Base-by-base conservation (phyloP, 2,888 invertebrate species). In the Dorcus parallelipipedus region DNA sequence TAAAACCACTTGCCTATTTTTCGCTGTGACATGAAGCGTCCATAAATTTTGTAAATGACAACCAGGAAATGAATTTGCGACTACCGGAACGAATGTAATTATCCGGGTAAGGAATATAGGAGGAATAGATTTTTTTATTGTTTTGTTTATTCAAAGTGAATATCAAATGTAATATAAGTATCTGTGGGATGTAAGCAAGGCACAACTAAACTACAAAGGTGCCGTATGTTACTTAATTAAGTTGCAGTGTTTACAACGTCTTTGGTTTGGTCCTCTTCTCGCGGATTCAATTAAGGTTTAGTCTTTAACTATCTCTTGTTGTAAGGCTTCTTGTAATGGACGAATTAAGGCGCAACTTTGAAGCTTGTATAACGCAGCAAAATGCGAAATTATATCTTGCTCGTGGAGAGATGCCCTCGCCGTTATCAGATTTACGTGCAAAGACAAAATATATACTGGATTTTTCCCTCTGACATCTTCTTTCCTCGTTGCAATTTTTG, bases 311-410 rank as follows among this genome's bases (percentile, higher is more conserved):
- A 45, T 45, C 14, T n/a, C n/a, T 3, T 20, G 20, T 45, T 20
- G 8, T 17, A 9, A 20, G 49, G 55, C 39, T 17, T 49, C 55
- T 43, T 49, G 49, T 49, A 55, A 55, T 42, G 42, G 41, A 55
- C 49, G 40, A 55, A 38, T 55, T 55, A 49, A 55, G 48, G 42
- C 49, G 33, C 49, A 49, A 55, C 55, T 55, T 55, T 55, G 55
- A 55, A 55, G 55, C 49, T 45, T 45, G 14, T 45, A 14, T 14
- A 45, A 9, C 49, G 55, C 49, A 49, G 39, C 47, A 23, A 53
- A 45, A 53, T 53, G 23, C 41, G 38, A n/a, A 49, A 55, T 49
- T 54, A 54, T 49, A 48, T 38, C 54, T 40, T 48, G 48, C 33
- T 53, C 38, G 47, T 55, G 45, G 47, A 45, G 23, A 23, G 45